Evolutionary conservation across 2,888 invertebrate genomes (phyloP).

Genomic region (Harpalus rufipes): DNA sequence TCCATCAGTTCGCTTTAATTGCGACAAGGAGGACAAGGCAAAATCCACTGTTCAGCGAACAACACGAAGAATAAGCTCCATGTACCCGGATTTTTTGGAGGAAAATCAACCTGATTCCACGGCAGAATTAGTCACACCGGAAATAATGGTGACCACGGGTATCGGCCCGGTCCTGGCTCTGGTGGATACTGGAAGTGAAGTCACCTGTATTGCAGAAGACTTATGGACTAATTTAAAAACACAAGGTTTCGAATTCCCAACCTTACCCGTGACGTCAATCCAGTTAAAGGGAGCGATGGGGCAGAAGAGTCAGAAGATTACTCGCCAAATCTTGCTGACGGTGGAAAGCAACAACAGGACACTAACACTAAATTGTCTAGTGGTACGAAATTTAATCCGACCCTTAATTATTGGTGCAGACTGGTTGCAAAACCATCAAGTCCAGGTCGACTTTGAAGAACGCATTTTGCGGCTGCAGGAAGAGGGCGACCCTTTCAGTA

Average conservation of each 20-base stretch:
- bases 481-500: no score
- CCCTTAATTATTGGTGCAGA: slow-evolving; percentile 68
- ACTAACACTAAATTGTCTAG: slow-evolving; percentile 63
- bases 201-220: slow-evolving; percentile 67
- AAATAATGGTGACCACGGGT: background rate
- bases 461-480: no score
- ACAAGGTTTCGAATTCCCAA: slow-evolving; percentile 3
- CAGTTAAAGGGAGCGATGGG: slow-evolving; percentile 66
- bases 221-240: slow-evolving; percentile 27
- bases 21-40: no score
- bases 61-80: background rate
- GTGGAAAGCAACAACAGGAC: slow-evolving; percentile 20
- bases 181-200: no score
- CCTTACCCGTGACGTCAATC: slow-evolving; percentile 67
- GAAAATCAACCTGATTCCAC: background rate
- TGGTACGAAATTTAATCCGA: slow-evolving; percentile 68
- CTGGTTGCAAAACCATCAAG: slow-evolving; percentile 58
- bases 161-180: slow-evolving; percentile 67
- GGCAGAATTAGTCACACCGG: background rate
- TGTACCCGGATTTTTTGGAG: background rate
- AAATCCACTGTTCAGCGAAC: background rate
- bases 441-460: background rate
- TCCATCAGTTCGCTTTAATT: no score
- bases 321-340: slow-evolving; percentile 63
- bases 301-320: slow-evolving; percentile 63